Percentiles rank a stretch among this genome's conserved stretches.
Conservation (phyloP, 1,140 invertebrate species). For the Limonius californicus region DNA sequence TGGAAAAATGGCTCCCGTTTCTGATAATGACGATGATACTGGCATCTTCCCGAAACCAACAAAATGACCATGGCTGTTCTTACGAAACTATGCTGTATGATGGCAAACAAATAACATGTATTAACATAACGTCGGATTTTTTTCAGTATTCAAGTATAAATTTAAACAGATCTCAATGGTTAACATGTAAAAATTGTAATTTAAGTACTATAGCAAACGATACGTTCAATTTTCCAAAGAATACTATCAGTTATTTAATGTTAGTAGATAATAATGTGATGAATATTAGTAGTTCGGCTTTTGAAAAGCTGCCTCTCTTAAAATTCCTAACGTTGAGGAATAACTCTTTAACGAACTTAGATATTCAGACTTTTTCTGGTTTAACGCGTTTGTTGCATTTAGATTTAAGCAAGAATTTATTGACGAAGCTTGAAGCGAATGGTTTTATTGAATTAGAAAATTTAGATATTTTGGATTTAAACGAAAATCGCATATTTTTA, state of each 20-base stretch:
- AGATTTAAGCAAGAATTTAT: slow-evolving; percentile 37
- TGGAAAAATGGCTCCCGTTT: slow-evolving; percentile 33
- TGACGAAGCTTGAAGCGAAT: slow-evolving; percentile 35
- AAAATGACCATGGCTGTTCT: slow-evolving; percentile 22
- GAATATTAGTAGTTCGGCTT: slow-evolving; percentile 32
- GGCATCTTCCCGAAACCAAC: slow-evolving; percentile 5
- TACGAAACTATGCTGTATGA: slow-evolving; percentile 6
- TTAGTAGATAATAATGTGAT: slow-evolving; percentile 21
- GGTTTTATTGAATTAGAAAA: slow-evolving; percentile 36
- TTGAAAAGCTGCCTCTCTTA: slow-evolving; percentile 33
- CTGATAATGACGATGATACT: slow-evolving; percentile 22
- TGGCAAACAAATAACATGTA: slow-evolving; percentile 34
- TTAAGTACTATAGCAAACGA: slow-evolving; percentile 32
- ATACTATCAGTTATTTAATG: slow-evolving; percentile 35
- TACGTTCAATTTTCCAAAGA: slow-evolving; percentile 37
- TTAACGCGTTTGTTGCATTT: slow-evolving; percentile 34
- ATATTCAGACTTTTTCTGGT: slow-evolving; percentile 32
- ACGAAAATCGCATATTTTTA: slow-evolving; percentile 34
- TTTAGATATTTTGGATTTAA: slow-evolving; percentile 40
- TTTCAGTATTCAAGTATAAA: slow-evolving; percentile 33
- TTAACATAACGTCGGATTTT: slow-evolving; percentile 30
- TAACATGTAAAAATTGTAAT: slow-evolving; percentile 38
- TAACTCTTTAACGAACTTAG: slow-evolving; percentile 33
- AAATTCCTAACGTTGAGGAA: slow-evolving; percentile 35
- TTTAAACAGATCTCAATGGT: slow-evolving; percentile 35